Evolutionary conservation across 2,113 vertebrate species (phyloP).

Genomic region (Calidris pugnax): DNA sequence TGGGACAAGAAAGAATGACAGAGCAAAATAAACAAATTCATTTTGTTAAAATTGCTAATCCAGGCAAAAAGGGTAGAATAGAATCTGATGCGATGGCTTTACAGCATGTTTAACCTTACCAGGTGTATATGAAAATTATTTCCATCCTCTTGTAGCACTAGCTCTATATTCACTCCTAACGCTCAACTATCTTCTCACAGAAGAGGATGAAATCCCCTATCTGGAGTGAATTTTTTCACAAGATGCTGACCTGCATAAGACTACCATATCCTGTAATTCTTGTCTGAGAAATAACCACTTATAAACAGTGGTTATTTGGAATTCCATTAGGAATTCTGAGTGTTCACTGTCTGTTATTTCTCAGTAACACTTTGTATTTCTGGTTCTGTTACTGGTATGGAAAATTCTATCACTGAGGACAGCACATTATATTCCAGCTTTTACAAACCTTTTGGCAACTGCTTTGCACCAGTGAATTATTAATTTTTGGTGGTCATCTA

Average conservation of each 20-base stretch:
- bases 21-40: background rate
- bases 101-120: background rate
- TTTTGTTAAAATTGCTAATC: background rate
- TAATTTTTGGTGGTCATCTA: background rate
- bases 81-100: background rate
- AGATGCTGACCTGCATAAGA: background rate
- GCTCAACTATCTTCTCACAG: background rate
- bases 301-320: background rate
- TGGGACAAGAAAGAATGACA: background rate
- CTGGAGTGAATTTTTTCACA: background rate
- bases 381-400: background rate
- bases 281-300: background rate
- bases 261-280: background rate
- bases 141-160: background rate
- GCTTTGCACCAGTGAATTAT: background rate
- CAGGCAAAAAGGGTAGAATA: background rate
- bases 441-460: background rate
- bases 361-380: background rate
- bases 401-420: background rate
- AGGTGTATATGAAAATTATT: background rate
- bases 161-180: background rate
- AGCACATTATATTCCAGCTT: background rate
- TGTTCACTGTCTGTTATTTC: background rate
- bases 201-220: background rate
- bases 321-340: background rate